Conservation (phyloP, 2,797 vertebrate species). For the Dicrostonyx torquatus region DNA sequence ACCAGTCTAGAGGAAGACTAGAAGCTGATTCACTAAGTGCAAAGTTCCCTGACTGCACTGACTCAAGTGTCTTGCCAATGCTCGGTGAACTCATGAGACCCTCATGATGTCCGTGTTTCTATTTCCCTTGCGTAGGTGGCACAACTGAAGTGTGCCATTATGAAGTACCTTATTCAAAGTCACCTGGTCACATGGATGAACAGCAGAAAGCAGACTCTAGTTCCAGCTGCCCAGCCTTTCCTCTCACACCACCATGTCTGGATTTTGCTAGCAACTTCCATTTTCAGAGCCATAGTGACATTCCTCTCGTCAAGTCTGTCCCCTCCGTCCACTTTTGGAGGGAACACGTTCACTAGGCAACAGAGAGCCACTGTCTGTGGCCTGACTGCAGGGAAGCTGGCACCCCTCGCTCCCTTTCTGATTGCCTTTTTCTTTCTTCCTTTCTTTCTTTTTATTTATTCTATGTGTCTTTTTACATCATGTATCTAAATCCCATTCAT, state of each 20-base stretch:
- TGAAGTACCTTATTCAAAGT: neutral
- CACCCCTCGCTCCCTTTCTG: neutral
- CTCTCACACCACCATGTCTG: neutral
- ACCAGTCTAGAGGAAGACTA: neutral
- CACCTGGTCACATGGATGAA: neutral
- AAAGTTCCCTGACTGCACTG: neutral
- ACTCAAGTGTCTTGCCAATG: neutral
- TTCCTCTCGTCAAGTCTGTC: too few species aligned
- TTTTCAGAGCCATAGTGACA: neutral
- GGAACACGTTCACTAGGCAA: neutral
- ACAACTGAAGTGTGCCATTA: neutral
- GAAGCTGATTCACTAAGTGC: neutral
- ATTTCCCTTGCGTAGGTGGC: neutral
- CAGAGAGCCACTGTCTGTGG: neutral
- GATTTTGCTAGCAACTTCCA: neutral
- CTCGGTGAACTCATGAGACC: neutral
- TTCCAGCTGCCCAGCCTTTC: neutral
- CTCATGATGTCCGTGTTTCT: neutral
- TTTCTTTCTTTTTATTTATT: too few species aligned
- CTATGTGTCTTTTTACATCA: too few species aligned
- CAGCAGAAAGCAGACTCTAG: neutral
- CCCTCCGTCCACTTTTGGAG: neutral
- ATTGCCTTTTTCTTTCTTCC: neutral
- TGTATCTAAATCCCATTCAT: too few species aligned
- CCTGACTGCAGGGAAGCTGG: neutral